Evolutionary conservation across 2,888 invertebrate genomes (phyloP).

Genomic region (Liposcelis brunnea): DNA sequence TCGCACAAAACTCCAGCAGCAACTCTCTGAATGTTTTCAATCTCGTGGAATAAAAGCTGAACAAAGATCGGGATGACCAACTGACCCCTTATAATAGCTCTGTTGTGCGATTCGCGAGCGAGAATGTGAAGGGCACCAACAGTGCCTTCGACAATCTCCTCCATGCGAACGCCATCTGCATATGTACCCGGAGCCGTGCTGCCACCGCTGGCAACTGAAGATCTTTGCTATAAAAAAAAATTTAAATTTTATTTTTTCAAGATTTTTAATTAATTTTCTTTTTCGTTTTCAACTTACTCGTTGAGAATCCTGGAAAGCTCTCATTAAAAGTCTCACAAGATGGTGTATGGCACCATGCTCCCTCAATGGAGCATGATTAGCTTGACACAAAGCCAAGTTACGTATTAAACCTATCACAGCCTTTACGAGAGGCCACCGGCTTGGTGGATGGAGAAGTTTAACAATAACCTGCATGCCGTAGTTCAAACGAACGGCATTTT

Average conservation of each 20-base stretch:
- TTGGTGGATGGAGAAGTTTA: conserved; percentile 88
- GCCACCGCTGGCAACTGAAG: conserved; percentile 67
- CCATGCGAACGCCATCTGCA: conserved; percentile 95
- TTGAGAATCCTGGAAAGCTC: conserved; percentile 90
- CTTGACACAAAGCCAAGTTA: conserved; percentile 89
- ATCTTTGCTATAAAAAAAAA: conserved; percentile 41
- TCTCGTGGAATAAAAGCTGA: conserved; percentile 89
- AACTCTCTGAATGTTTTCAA: conserved; percentile 93
- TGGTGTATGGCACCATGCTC: conserved; percentile 92
- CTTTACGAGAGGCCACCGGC: conserved; percentile 94
- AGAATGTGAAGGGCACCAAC: conserved; percentile 97
- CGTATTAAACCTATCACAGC: conserved; percentile 94
- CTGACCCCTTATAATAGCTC: conserved; percentile 80
- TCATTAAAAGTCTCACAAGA: conserved; percentile 77
- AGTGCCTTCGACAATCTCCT: conserved; percentile 96
- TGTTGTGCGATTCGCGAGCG: conserved; percentile 83
- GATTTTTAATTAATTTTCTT: too few relatives aligned
- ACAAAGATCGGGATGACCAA: conserved; percentile 92
- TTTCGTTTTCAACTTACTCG: conserved; percentile 41
- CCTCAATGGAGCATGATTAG: conserved; percentile 85
- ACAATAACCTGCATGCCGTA: conserved; percentile 85
- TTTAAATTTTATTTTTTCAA: too few relatives aligned
- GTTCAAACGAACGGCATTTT: conserved; percentile 86
- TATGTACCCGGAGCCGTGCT: conserved; percentile 55
- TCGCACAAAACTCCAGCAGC: conserved; percentile 95